Base-by-base conservation (phyloP, 2,113 vertebrate species). In the Amblyornis subalaris region DNA sequence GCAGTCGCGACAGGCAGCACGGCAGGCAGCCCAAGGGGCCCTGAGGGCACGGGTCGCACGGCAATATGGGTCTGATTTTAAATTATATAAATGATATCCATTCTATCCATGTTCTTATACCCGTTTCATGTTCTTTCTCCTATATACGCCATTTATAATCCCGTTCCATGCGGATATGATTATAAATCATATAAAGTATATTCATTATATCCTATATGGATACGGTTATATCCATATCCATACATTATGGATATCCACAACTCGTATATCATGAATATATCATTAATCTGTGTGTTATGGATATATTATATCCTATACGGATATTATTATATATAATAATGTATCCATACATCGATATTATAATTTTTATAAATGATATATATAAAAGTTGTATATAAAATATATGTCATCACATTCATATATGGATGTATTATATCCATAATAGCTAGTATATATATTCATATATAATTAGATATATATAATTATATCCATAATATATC, bases 71-170 rank as follows among this genome's bases (percentile, higher is more conserved):
- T 4, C 9, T 3, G 45, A 38, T 22, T 19, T 7, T 23, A 53
- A 77, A 53, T 28, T 2, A 20, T 16, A 2, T 24, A 45, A 76
- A 45, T 60, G 51, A 8, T 44, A 0, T 8, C 4, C 33, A 5
- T 28, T 24, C 1, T 10, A 16, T 15, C 22, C 19, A 1, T 8
- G 0, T 38, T 53, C 3, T 28, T 38, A 0, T 10, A 19, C 11
- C 12, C 31, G 21, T 4, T 33, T 8, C 10, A 15, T 22, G 18
- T 15, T 44, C 33, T 28, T n/a, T 8, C 4, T 23, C 26, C 33
- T 14, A 6, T 7, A 9, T 2, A 3, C 26, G 6, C 29, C 7
- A 7, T 22, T 31, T 31, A 9, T 40, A 35, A 29, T 11, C 24
- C 16, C 11, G 3, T 38, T 38, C 36, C 36, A 38, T 21, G 24